A percentile compares a stretch with the other conserved stretches of the same genome.
Evolutionary conservation across 2,888 invertebrate species (phyloP).

Genomic region (Himalopsyche japonica): DNA sequence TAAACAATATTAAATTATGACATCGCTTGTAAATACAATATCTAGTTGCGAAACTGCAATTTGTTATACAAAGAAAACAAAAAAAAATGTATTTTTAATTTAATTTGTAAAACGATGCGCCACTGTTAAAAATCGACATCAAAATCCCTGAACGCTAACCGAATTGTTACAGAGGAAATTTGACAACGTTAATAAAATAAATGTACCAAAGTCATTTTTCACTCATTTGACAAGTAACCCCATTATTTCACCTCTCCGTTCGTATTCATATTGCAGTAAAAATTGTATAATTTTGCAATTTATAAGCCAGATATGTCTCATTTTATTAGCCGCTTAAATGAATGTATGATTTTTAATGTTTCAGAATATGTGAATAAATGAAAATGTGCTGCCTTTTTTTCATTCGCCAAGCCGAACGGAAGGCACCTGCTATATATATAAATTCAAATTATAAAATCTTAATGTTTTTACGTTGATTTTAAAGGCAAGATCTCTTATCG

Average conservation of each 20-base stretch:
- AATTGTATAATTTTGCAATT: background rate
- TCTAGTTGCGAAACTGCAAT: no score
- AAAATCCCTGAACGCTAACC: background rate
- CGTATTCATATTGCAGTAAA: background rate
- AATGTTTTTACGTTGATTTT: background rate
- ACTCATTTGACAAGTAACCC: background rate
- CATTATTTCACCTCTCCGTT: background rate
- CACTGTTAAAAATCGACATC: background rate
- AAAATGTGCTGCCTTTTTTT: background rate
- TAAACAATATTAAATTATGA: no score
- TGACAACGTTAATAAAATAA: background rate
- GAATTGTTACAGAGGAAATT: background rate
- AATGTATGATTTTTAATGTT: slow-evolving; percentile 1
- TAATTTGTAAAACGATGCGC: background rate
- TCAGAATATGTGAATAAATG: background rate
- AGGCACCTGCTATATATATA: background rate
- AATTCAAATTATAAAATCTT: background rate
- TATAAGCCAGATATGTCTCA: background rate
- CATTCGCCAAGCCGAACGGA: background rate
- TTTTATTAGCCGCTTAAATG: background rate
- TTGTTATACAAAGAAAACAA: no score
- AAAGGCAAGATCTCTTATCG: no score
- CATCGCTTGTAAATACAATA: no score
- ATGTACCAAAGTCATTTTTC: background rate
- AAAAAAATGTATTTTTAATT: no score